Evolutionary conservation across 2,113 vertebrate species (phyloP), one percentile per base, ranked within the genome.

Genomic region (Triplophysa dalaica): DNA sequence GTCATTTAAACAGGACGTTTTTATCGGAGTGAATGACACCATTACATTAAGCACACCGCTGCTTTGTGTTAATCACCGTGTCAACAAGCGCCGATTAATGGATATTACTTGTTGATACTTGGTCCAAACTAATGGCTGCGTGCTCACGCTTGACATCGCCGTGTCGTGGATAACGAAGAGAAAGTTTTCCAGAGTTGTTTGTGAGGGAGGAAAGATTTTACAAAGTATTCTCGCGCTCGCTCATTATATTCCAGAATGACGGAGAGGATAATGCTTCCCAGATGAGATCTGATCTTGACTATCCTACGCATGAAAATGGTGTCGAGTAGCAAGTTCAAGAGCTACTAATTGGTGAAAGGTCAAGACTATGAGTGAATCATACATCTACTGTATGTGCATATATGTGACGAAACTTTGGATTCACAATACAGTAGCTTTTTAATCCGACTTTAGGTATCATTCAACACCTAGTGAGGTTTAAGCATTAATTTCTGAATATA

Each of bases 1-100:
- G 85, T 89, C 86, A 86, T 89, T 88, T 87, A 83, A 85, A 86
- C 82, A 75, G 82, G 87, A 84, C 82, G 9, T 82, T 87, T 88
- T 84, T 88, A 88, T 86, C 79, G 79, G 80, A 69, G 79, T 41
- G 77, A 83, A 76, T 80, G 87, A 87, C 83, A 87, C 80, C 82
- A 82, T 88, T 87, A 86, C 79, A 80, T 82, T 83, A 88, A 87
- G 84, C 80, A 80, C 61, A 86, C 76, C 84, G 86, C 75, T 83
- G 83, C 79, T 78, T 88, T 70, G 76, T 81, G 82, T 82, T 87
- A 85, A 85, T 89, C 80, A 76, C 85, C 43, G 21, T 85, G 82
- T 88, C 87, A 86, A 82, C 88, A 85, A 82, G 63, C 73, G 48
- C 6, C 70, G 77, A 82, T 83, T 79, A 85, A 86, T 82, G 80